Evolutionary conservation across 1,140 invertebrate species (phyloP), one percentile per base, ranked within the genome.

Genomic region (Leptinotarsa lineolata): DNA sequence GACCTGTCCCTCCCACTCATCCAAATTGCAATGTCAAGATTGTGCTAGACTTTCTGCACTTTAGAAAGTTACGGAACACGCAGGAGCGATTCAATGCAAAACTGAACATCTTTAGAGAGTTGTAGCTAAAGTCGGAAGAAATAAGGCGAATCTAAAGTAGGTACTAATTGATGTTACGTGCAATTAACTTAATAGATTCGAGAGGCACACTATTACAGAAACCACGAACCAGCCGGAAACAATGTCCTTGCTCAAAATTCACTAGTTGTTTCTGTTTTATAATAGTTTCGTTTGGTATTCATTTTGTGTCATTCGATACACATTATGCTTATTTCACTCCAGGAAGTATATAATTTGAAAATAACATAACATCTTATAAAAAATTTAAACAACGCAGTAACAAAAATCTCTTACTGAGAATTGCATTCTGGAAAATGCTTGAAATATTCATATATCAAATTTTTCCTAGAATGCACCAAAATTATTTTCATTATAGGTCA

Each of bases 11-110:
- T 64, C 61, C 61, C 61, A 64, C 61, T 64, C 24, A 30, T n/a
- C 61, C 15, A 30, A 64, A 64, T 22, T 64, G 61, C 61, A 64
- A 64, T 64, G 61, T 64, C 61, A 64, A 64, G 24, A 21, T 22
- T 30, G 61, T 64, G 16, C 61, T 30, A 30, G 61, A 64, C 21
- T 64, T 64, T 21, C 21, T 64, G 61, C 61, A 64, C 21, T 64
- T 64, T 64, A 64, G 61, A 64, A 64, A 64, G 61, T 22, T 20
- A 54, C 30, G 48, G 15, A 15, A 18, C 4, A 54, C 15, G 48
- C 15, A 54, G 48, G 15, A 18, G 16, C 48, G 48, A 54, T 54
- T 54, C 48, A 54, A 54, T 54, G 48, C 48, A 54, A 54, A 54
- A 54, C 48, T 15, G 48, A 54, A 54, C 48, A 54, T 54, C 48